Conservation (phyloP, 2,797 vertebrate species). For the Chelidonichthys spinosus region DNA sequence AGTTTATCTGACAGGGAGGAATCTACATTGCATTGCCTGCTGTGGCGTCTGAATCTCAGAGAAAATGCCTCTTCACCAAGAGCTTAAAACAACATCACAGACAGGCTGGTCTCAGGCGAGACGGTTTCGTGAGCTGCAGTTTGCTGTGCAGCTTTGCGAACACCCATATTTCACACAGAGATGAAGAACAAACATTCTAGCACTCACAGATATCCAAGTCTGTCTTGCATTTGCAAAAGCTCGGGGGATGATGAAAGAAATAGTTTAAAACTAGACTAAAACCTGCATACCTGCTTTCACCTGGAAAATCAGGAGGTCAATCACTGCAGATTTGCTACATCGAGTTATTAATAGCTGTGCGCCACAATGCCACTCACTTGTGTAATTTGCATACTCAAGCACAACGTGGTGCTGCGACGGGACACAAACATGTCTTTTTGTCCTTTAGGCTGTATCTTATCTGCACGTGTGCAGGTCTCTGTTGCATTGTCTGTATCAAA, state of each 20-base stretch:
- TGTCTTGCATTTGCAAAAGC: not conserved
- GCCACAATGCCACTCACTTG: not conserved
- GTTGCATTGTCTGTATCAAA: constrained; percentile 5
- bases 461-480: constrained; percentile 13
- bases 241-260: not conserved
- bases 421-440: constrained; percentile 1
- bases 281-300: not conserved
- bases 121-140: constrained; percentile 9
- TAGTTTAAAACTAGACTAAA: not conserved
- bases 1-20: constrained; percentile 26
- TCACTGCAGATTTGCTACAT: not conserved
- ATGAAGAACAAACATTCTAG: constrained; percentile 6
- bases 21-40: constrained; percentile 19
- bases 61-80: constrained; percentile 22
- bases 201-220: constrained; percentile 1
- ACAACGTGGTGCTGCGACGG: not conserved
- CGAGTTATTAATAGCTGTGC: not conserved
- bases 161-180: constrained; percentile 10
- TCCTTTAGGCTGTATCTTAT: not conserved
- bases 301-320: not conserved
- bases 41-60: constrained; percentile 17
- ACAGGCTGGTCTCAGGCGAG: not conserved
- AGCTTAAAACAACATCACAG: constrained; percentile 37
- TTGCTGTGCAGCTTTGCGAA: constrained; percentile 20
- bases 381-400: not conserved